These are phyloP conservation scores for Ispidina lecontei DNA, from an alignment of 2,797 vertebrate species.

Conservation along the genomic window DNA sequence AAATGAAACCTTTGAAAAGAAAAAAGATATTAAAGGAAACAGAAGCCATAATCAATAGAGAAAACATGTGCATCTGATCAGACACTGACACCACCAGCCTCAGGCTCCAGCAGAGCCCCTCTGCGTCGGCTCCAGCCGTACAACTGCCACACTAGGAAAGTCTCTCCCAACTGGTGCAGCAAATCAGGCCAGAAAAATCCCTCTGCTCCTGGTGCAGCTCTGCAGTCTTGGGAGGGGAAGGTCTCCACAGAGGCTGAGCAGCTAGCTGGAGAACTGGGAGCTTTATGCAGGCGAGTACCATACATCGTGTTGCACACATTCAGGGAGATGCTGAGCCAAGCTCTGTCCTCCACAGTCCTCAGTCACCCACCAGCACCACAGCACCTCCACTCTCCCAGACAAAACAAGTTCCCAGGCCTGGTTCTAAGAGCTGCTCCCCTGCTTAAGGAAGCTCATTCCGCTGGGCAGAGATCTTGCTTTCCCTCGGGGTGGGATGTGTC, in stretches of 20 bases:
- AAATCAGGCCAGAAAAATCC: slow-evolving; percentile 22
- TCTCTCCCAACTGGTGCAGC: slow-evolving; percentile 50
- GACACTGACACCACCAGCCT: slow-evolving; percentile 45
- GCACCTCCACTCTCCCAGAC: background rate
- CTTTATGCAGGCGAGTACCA: slow-evolving; percentile 24
- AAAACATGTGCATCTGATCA: slow-evolving; percentile 66
- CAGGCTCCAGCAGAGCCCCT: slow-evolving; percentile 49
- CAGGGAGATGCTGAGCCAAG: slow-evolving; percentile 23
- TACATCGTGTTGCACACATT: background rate
- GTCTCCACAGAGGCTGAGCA: background rate
- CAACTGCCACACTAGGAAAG: slow-evolving; percentile 14
- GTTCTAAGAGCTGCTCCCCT: slow-evolving; percentile 30
- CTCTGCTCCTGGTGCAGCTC: slow-evolving; percentile 35
- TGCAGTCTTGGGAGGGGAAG: slow-evolving; percentile 15
- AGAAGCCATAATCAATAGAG: slow-evolving; percentile 68
- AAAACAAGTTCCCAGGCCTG: background rate
- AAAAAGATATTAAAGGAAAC: slow-evolving; percentile 55
- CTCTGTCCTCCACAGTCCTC: background rate
- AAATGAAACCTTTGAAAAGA: slow-evolving; percentile 59
- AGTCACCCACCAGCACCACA: slow-evolving; percentile 12
- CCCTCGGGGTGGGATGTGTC: slow-evolving; percentile 14
- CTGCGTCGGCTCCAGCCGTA: background rate
- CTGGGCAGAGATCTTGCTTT: slow-evolving; percentile 44
- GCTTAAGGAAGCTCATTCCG: slow-evolving; percentile 21
- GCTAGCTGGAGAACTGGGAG: slow-evolving; percentile 19